Conservation (phyloP, 2,797 vertebrate genomes). For the Mormyrus proboscirostris region DNA sequence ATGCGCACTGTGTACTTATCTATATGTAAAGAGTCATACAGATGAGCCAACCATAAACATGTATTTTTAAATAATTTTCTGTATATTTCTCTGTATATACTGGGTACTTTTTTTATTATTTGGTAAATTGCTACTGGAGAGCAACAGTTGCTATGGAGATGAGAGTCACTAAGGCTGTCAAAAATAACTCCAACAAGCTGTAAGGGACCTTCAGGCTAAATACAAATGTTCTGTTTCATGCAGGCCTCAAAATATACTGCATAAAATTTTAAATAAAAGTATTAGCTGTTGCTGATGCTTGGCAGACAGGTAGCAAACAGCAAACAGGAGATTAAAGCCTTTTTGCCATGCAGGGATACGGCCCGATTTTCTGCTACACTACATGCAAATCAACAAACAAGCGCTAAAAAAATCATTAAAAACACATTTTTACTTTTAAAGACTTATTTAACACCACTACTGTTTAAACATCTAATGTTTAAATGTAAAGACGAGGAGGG, state of each 20-base stretch:
- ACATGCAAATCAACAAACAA: neutral
- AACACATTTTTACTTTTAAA: neutral
- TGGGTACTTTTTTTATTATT: neutral
- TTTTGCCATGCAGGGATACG: neutral
- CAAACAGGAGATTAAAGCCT: neutral
- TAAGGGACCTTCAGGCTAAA: conserved; percentile 15
- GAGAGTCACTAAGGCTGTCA: conserved; percentile 24
- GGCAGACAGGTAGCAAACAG: neutral
- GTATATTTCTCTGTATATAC: neutral
- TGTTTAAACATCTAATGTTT: neutral
- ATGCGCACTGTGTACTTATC: neutral
- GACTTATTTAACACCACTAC: neutral
- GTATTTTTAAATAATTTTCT: neutral
- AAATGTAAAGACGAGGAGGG: neutral
- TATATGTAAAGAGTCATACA: neutral
- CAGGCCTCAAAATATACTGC: neutral
- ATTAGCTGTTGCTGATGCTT: neutral
- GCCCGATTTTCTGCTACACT: neutral
- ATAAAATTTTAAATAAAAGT: conserved; percentile 12
- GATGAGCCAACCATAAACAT: neutral
- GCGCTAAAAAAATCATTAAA: neutral
- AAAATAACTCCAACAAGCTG: conserved; percentile 16
- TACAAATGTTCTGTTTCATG: neutral
- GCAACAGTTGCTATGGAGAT: conserved; percentile 31
- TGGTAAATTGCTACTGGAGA: conserved; percentile 17